Conservation (phyloP, 2,113 vertebrate genomes). For the Plotosus lineatus region DNA sequence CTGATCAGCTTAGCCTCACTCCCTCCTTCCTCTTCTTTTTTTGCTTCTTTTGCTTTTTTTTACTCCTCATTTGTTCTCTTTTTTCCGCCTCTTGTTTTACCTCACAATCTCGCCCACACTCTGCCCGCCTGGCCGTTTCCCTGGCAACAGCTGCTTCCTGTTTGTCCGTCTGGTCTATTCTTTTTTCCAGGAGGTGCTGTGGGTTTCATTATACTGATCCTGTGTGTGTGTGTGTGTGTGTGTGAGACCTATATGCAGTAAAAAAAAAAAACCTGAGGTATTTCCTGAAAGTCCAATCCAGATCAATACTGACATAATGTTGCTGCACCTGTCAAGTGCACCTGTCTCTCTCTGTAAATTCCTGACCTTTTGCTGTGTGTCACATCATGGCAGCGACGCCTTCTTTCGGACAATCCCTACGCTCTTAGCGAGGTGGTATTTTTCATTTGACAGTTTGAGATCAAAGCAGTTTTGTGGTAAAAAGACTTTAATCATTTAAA, state of each 20-base stretch:
- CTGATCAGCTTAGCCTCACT: slow-evolving; percentile 58
- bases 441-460: too few relatives aligned
- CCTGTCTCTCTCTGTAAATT: background rate
- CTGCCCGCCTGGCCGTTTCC: slow-evolving; percentile 67
- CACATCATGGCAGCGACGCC: background rate
- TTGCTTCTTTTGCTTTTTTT: slow-evolving; percentile 52
- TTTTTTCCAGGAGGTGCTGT: slow-evolving; percentile 59
- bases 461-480: too few relatives aligned
- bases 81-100: slow-evolving; percentile 60
- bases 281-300: background rate
- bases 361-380: background rate
- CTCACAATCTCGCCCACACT: slow-evolving; percentile 59
- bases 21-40: slow-evolving; percentile 41
- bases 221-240: slow-evolving; percentile 12
- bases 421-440: too few relatives aligned
- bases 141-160: slow-evolving; percentile 78
- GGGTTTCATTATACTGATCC: slow-evolving; percentile 31
- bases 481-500: too few relatives aligned
- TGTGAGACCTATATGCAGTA: background rate
- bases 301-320: background rate
- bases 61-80: slow-evolving; percentile 54
- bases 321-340: background rate
- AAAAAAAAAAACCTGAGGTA: background rate
- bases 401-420: background rate
- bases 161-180: slow-evolving; percentile 65